These are phyloP conservation scores for Metallyticus violacea DNA, from an alignment of 2,888 invertebrate species.

Conservation along the genomic window DNA sequence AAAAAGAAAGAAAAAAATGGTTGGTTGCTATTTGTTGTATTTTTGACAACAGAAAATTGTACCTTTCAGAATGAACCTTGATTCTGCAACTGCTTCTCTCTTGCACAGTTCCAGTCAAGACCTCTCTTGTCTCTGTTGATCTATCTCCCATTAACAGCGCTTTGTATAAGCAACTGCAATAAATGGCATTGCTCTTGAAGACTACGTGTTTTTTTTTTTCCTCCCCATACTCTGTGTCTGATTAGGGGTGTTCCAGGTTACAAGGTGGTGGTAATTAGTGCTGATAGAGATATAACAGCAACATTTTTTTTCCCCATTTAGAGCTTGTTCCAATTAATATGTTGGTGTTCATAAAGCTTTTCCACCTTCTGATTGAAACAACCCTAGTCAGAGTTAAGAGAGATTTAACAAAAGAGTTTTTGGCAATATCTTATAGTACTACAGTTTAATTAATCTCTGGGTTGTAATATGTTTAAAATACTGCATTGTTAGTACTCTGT, in stretches of 20 bases:
- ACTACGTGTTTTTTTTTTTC: slow-evolving; percentile 17
- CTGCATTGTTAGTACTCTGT: no score
- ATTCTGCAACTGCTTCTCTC: neutral
- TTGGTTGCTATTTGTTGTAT: neutral
- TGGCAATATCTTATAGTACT: no score
- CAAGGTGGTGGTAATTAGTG: slow-evolving; percentile 39
- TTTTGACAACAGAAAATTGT: neutral
- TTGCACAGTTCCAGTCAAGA: slow-evolving; percentile 14
- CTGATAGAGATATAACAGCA: neutral
- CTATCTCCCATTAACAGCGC: slow-evolving; percentile 4
- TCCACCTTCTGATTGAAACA: slow-evolving; percentile 25
- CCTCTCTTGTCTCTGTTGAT: slow-evolving; percentile 10
- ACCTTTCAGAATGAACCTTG: neutral
- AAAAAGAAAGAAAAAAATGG: neutral
- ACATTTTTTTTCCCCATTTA: neutral
- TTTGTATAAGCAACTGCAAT: slow-evolving; percentile 28
- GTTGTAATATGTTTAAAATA: no score
- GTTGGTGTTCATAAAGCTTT: neutral
- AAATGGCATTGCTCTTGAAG: slow-evolving; percentile 25
- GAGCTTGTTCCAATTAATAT: neutral
- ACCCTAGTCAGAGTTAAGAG: slow-evolving; percentile 23
- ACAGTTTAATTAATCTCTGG: neutral
- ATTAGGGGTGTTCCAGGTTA: slow-evolving; percentile 51
- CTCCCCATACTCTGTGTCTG: slow-evolving; percentile 43
- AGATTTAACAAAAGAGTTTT: neutral